Conservation (phyloP, 2,888 invertebrate genomes). For the Eristalinus sepulchralis region DNA sequence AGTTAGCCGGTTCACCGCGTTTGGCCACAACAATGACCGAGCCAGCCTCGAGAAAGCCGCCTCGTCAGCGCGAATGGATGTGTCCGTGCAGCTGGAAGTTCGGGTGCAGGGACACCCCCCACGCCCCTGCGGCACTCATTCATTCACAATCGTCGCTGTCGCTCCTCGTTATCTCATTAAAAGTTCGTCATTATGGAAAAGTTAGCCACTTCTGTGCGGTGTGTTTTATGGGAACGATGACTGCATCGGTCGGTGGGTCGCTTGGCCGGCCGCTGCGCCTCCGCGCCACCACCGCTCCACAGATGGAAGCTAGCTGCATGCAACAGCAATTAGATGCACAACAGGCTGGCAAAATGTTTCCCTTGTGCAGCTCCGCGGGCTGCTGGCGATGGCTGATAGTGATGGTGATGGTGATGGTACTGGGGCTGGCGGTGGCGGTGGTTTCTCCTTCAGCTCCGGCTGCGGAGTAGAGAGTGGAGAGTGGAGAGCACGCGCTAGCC, state of each 20-base stretch:
- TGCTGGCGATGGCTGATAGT: background rate
- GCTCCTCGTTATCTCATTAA: constrained; percentile 20
- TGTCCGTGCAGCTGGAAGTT: background rate
- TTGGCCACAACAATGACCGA: constrained; percentile 22
- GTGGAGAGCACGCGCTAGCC: constrained; percentile 6
- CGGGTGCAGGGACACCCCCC: background rate
- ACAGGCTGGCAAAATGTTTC: constrained; percentile 22
- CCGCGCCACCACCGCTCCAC: background rate
- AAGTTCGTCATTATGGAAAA: constrained; percentile 37
- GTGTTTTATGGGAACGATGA: constrained; percentile 48
- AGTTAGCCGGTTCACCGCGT: background rate
- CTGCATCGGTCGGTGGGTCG: constrained; percentile 16
- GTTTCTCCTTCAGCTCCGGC: constrained; percentile 6
- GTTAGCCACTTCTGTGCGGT: constrained; percentile 7
- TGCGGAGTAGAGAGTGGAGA: background rate
- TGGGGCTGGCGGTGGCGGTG: background rate
- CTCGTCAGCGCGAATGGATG: constrained; percentile 13
- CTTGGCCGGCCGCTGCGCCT: background rate
- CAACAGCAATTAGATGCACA: constrained; percentile 41
- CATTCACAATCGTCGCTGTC: background rate
- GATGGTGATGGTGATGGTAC: background rate
- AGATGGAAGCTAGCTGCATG: constrained; percentile 11
- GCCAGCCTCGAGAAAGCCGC: constrained; percentile 33
- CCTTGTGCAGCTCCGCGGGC: background rate
- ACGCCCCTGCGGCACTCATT: background rate